A percentile compares a stretch with the other conserved stretches of the same genome.
Conservation (phyloP, 2,888 invertebrate species). For the Dasysyrphus albostriatus region DNA sequence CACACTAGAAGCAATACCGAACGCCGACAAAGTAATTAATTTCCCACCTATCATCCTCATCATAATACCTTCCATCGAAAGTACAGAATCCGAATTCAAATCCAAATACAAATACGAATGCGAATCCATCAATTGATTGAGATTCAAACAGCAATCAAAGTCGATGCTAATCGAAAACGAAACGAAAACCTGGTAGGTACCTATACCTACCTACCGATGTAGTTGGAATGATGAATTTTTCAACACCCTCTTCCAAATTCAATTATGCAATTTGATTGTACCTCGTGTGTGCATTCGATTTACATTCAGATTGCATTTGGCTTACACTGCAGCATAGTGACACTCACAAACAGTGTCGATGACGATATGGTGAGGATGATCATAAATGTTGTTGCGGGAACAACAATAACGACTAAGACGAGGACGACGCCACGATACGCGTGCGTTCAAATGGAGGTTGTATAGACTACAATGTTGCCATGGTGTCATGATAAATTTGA, state of each 20-base stretch:
- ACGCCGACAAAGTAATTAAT: slow-evolving; percentile 62
- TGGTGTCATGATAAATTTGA: neutral
- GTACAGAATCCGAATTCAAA: slow-evolving; percentile 6
- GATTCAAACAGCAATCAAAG: slow-evolving; percentile 58
- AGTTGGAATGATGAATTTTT: slow-evolving; percentile 65
- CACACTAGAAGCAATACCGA: neutral
- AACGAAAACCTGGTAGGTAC: slow-evolving; percentile 1
- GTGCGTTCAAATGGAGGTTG: slow-evolving; percentile 25
- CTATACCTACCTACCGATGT: neutral
- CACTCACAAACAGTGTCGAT: slow-evolving; percentile 24
- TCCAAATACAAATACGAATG: slow-evolving; percentile 7
- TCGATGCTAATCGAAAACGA: slow-evolving; percentile 65
- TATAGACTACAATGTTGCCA: neutral
- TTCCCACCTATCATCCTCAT: slow-evolving; percentile 55
- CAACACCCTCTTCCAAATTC: slow-evolving; percentile 60
- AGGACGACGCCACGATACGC: slow-evolving; percentile 30
- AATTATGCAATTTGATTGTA: slow-evolving; percentile 73
- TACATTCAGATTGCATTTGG: slow-evolving; percentile 61
- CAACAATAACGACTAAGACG: neutral
- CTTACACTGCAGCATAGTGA: slow-evolving; percentile 2
- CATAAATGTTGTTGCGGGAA: slow-evolving; percentile 16
- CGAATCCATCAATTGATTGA: slow-evolving; percentile 44
- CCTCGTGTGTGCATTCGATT: slow-evolving; percentile 59
- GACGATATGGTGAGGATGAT: slow-evolving; percentile 26
- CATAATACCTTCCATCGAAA: neutral